These are phyloP conservation scores for Ridgeia piscesae DNA, from an alignment of 1,140 invertebrate species.

Conservation along the genomic window DNA sequence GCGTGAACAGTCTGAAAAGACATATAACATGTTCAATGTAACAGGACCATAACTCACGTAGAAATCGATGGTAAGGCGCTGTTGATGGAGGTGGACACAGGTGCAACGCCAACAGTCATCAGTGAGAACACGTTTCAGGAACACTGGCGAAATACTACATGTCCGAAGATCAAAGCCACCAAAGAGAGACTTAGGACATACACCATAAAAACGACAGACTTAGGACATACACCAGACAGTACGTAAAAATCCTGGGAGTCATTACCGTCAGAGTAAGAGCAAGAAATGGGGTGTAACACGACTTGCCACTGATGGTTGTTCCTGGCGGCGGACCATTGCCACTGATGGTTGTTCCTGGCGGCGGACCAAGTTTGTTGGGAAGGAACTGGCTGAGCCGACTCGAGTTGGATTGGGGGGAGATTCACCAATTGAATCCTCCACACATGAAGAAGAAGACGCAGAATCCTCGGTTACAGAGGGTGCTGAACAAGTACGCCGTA, in stretches of 20 bases:
- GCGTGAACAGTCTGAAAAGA: too few species aligned
- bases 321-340: background rate
- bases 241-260: background rate
- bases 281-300: background rate
- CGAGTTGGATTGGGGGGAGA: too few species aligned
- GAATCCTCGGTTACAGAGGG: background rate
- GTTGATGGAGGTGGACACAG: background rate
- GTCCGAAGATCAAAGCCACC: background rate
- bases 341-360: conserved; percentile 9
- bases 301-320: conserved; percentile 9
- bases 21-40: too few species aligned
- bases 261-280: background rate
- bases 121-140: background rate
- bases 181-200: too few species aligned
- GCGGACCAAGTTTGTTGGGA: background rate
- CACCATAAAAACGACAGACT: too few species aligned
- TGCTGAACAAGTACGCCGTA: conserved; percentile 2
- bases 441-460: too few species aligned
- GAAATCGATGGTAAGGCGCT: too few species aligned
- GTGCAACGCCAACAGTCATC: background rate
- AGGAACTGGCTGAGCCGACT: conserved; percentile 21
- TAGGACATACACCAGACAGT: background rate
- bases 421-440: too few species aligned
- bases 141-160: background rate
- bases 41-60: too few species aligned